These are phyloP conservation scores for Megaceryle maxima DNA, from an alignment of 2,113 vertebrate species.

Conservation along the genomic window DNA sequence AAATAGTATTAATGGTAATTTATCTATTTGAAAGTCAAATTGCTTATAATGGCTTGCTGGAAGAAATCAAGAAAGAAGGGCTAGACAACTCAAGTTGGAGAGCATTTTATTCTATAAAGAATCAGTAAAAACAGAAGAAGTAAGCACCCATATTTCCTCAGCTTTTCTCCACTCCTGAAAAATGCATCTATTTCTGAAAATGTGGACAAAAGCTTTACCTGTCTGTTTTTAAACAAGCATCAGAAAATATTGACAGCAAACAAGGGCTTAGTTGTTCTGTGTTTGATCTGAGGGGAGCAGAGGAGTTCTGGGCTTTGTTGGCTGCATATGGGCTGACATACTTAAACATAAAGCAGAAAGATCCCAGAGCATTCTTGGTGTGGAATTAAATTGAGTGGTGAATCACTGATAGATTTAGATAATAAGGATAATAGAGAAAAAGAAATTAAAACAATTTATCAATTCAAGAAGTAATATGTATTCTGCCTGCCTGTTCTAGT, in stretches of 20 bases:
- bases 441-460: neutral
- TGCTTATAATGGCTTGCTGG: neutral
- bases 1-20: neutral
- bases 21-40: neutral
- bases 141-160: neutral
- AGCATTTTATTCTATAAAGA: neutral
- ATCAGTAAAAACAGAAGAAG: neutral
- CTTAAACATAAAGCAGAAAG: neutral
- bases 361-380: neutral
- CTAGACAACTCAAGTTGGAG: neutral
- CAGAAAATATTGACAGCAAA: neutral
- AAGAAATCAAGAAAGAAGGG: neutral
- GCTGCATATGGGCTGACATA: neutral
- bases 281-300: neutral
- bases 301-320: neutral
- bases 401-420: neutral
- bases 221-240: neutral
- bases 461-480: neutral
- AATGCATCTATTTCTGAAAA: neutral
- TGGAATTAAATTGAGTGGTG: neutral
- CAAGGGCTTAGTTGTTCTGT: rapidly evolving
- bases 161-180: neutral
- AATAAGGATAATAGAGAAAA: neutral
- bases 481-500: neutral
- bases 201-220: neutral